Base-by-base conservation (phyloP, 2,888 invertebrate species). In the Oeneis ivallda region DNA sequence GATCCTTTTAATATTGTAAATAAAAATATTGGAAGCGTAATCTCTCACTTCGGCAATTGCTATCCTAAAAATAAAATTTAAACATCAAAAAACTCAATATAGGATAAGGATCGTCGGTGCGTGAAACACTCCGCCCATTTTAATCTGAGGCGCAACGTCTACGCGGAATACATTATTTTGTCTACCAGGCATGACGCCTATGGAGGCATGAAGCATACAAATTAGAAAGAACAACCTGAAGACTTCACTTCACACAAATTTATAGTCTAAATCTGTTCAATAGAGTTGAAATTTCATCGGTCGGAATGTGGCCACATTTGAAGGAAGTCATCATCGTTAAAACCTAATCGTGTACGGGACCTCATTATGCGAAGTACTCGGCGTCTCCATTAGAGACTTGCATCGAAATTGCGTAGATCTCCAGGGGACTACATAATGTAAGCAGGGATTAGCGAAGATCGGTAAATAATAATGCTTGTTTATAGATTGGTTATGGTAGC, bases 251-350 rank as follows among this genome's bases (percentile, higher is more conserved):
- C 66, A 65, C 41, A 26, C 57, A 32, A 80, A 72, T 68, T 59
- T 72, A 56, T 67, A 74, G 76, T 65, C 54, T 77, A 56, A 9
- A 1, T 1, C 13, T n/a, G 1, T 8, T 1, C 0, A 1, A 52
- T 73, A 79, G 62, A 71, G 79, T 72, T 67, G n/a, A 52, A 34
- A 77, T 74, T 81, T 17, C 59, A 15, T 26, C 67, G 63, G 4
- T 6, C 2, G 5, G 32, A 5, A 2, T 32, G 17, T 67, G 70
- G 17, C 59, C 19, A 61, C 67, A 66, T 61, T 76, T 69, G 75
- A 73, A 79, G 77, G 75, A 77, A 83, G 83, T 86, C 86, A 86
- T 87, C 86, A 85, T 87, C 88, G 85, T 89, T 87, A 88, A 86
- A 86, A 83, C 80, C 85, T 86, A 87, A 89, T 89, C 87, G 83